Evolutionary conservation across 2,888 invertebrate genomes (phyloP), one percentile per base, ranked within the genome.

Genomic region (Epsilonema sp.): DNA sequence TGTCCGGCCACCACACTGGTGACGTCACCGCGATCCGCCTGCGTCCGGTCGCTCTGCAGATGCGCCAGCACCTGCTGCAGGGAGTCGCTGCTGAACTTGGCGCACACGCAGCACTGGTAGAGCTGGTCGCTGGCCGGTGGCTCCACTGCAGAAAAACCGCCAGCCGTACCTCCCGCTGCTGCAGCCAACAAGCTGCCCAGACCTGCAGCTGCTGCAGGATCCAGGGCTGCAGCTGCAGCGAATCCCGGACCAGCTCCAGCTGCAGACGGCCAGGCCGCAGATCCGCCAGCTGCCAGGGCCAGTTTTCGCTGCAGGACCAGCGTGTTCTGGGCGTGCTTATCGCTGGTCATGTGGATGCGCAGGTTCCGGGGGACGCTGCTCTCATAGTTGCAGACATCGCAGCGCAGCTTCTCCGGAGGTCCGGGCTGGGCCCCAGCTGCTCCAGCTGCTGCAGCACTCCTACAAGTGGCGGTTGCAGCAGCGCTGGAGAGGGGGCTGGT

Each of bases 291-390:
- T n/a, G n/a, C n/a, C n/a, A n/a, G n/a, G n/a, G n/a, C n/a, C 13
- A 90, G 85, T 67, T 89, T 90, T 67, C 89, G 90, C 65, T 90
- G 89, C 51, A 92, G 70, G 23, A 90, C 85, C 58, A 89, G 78
- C 82, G 90, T 86, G 65, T 92, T 92, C 70, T 92, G 90, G 51
- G 89, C 89, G 68, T 94, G 92, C 65, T 92, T 92, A 67, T 92
- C 90, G 58, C 86, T 86, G 26, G 90, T 92, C 90, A 90, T 90
- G 69, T 92, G 92, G 69, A 92, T 92, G 63, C 92, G 77, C 51
- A 92, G 72, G 69, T 92, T 92, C 40, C 92, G 76, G 0, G 90
- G 90, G 46, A 92, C 89, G 66, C 87, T 89, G 1, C 92, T 92
- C 69, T 94, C 92, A 68, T 94, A 94, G 70, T 89, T 90, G 70